Base-by-base conservation (phyloP, 2,113 vertebrate genomes). In the Amphilophus citrinellus region DNA sequence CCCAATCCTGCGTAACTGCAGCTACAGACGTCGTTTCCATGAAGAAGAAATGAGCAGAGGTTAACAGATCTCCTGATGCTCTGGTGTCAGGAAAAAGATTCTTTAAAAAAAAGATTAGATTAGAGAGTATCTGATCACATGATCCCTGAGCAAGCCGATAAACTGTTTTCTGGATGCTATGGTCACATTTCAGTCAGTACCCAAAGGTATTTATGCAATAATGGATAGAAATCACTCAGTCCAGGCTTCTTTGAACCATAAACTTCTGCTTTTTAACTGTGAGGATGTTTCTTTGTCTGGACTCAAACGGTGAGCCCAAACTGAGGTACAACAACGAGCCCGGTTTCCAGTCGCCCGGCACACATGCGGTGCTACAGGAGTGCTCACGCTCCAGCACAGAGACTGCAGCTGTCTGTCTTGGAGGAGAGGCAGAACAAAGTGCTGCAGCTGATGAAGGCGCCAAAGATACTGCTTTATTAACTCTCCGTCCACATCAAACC, bases 401-500 rank as follows among this genome's bases (percentile, higher is more conserved):
- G 81, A 79, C 82, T 42, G 83, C 83, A 83, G 85, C 89, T 68
- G 85, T 89, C 91, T 86, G 91, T 93, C 89, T 91, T 30, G 5
- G 85, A 84, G 62, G 65, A 82, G 88, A 91, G 87, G 86, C 85
- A 92, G 92, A 94, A 92, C 90, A 92, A 94, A 95, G 95, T 92
- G 93, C 78, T 35, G 90, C 81, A 24, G 88, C 92, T 95, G 95
- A 95, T 95, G 94, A 96, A 95, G 94, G 94, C 87, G 14, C 66
- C 76, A 50, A 50, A 95, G 95, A 96, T 96, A 94, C 90, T 78
- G 94, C 93, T 95, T 95, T 94, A 96, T 95, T 96, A 96, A 95
- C 94, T 94, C 91, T 86, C 63, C 85, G 94, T 96, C 94, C 95
- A 95, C 95, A 96, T 96, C 96, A 96, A 95, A 96, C 94, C 94